Conservation (phyloP, 2,797 vertebrate genomes). For the Lerista edwardsae region DNA sequence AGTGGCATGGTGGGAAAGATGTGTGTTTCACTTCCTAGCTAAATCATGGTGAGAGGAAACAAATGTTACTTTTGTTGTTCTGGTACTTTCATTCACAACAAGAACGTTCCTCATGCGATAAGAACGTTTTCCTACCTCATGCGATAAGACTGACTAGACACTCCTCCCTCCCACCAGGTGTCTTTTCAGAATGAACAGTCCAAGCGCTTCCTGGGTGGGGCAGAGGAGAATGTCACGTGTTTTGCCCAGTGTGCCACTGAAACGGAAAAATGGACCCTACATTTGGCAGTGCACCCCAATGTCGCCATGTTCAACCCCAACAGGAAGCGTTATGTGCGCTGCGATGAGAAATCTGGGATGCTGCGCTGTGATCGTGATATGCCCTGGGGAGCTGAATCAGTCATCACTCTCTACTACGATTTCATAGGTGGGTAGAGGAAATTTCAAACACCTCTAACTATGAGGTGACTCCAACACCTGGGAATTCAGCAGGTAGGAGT, state of each 20-base stretch:
- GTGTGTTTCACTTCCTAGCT: not conserved
- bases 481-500: not conserved
- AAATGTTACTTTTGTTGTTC: not conserved
- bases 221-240: conserved; percentile 50
- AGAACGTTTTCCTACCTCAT: not conserved
- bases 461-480: not conserved
- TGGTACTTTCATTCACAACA: not conserved
- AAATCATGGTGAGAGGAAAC: not conserved
- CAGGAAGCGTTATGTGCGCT: conserved; percentile 27
- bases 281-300: conserved; percentile 48
- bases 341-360: not conserved
- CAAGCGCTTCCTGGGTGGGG: conserved; percentile 54
- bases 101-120: not conserved
- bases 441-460: conserved; percentile 46
- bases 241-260: conserved; percentile 46
- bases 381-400: conserved; percentile 46
- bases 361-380: conserved; percentile 41
- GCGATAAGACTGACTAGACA: not conserved
- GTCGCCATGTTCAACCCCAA: conserved; percentile 30
- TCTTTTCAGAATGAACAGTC: conserved; percentile 48
- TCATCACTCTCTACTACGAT: conserved; percentile 51
- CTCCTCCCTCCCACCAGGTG: conserved; percentile 29
- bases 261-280: conserved; percentile 51
- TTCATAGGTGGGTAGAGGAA: conserved; percentile 32
- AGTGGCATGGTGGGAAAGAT: not conserved